Conservation (phyloP, 2,888 invertebrate species). For the Venusia cambrica region DNA sequence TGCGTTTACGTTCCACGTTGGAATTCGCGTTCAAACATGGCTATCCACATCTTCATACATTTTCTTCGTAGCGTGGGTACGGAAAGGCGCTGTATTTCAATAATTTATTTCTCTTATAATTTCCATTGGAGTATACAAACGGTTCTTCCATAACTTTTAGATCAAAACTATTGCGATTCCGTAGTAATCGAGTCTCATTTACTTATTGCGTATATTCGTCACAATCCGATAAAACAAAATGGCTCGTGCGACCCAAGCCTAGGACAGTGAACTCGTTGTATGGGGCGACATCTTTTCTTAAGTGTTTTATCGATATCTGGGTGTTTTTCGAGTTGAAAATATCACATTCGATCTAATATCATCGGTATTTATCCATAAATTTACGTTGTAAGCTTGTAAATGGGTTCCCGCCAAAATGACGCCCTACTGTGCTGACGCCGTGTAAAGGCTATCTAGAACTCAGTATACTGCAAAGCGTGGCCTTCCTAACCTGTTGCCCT, state of each 20-base stretch:
- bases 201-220: slow-evolving; percentile 78
- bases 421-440: slow-evolving; percentile 56
- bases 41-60: slow-evolving; percentile 74
- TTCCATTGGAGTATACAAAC: slow-evolving; percentile 67
- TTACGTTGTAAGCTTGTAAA: slow-evolving; percentile 35
- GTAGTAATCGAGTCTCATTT: slow-evolving; percentile 67
- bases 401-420: slow-evolving; percentile 79
- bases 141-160: slow-evolving; percentile 76
- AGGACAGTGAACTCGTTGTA: slow-evolving; percentile 78
- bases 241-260: slow-evolving; percentile 78
- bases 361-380: slow-evolving; percentile 21
- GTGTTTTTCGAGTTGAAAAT: slow-evolving; percentile 31
- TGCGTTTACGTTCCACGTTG: slow-evolving; percentile 74
- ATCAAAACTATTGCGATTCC: slow-evolving; percentile 63
- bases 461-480: slow-evolving; percentile 42
- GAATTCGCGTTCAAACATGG: slow-evolving; percentile 80
- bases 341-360: slow-evolving; percentile 30
- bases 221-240: slow-evolving; percentile 80
- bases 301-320: slow-evolving; percentile 37
- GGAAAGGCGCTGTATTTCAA: slow-evolving; percentile 73
- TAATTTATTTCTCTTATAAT: slow-evolving; percentile 78
- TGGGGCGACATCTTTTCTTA: slow-evolving; percentile 66
- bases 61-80: slow-evolving; percentile 78
- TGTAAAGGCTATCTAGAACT: slow-evolving; percentile 47
- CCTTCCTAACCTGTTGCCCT: slow-evolving; percentile 53